A percentile compares a stretch with the other conserved stretches of the same genome.
Evolutionary conservation across 2,888 invertebrate genomes (phyloP).

Genomic region (Yponomeuta cagnagella): DNA sequence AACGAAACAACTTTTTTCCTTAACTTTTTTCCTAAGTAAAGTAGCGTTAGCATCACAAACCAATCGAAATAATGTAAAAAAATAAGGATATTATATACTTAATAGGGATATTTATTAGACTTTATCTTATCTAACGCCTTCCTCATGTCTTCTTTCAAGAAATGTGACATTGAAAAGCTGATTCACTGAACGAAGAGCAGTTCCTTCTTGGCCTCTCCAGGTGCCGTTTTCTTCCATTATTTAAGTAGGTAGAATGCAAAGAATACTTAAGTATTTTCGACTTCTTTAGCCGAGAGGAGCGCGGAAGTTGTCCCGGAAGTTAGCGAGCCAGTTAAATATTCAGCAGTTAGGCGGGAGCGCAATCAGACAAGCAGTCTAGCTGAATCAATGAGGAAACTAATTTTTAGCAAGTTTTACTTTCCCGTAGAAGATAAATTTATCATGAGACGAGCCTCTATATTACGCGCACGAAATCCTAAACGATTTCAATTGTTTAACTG

Average conservation of each 20-base stretch:
- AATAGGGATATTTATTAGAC: no score
- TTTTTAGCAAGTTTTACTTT: background rate
- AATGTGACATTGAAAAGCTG: background rate
- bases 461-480: background rate
- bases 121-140: no score
- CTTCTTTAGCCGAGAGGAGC: constrained; percentile 34
- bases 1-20: no score
- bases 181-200: background rate
- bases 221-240: constrained; percentile 18
- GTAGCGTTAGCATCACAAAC: no score
- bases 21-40: no score
- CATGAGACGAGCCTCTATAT: no score
- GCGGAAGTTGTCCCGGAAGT: constrained; percentile 32
- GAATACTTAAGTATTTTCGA: constrained; percentile 39
- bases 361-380: background rate
- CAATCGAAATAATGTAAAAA: no score
- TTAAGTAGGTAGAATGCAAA: constrained; percentile 25
- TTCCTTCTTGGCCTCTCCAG: background rate
- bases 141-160: no score
- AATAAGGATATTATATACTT: no score
- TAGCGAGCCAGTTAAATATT: constrained; percentile 45
- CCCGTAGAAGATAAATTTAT: background rate
- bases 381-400: background rate
- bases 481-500: no score
- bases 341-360: constrained; percentile 20